These are phyloP conservation scores for Nymphicus hollandicus DNA, from an alignment of 2,113 vertebrate genomes.

Conservation along the genomic window DNA sequence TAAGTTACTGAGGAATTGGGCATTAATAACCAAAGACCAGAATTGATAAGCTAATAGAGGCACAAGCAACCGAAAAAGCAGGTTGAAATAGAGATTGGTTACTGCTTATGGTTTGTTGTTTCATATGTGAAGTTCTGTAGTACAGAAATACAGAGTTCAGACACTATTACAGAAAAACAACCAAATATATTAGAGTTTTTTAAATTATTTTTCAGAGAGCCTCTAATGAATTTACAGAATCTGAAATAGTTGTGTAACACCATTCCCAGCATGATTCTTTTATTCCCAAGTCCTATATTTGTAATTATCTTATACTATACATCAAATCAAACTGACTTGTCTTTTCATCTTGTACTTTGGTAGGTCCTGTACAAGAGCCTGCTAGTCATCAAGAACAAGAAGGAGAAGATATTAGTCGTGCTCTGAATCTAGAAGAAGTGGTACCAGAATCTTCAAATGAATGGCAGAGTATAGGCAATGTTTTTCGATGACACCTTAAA, in stretches of 20 bases:
- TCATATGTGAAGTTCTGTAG: not conserved
- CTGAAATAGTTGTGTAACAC: not conserved
- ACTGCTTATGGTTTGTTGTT: not conserved
- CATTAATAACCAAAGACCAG: not conserved
- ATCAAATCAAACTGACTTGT: not conserved
- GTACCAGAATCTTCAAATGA: constrained; percentile 79
- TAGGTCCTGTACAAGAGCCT: constrained; percentile 72
- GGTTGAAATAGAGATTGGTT: not conserved
- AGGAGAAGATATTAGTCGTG: constrained; percentile 71
- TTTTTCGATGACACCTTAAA: constrained; percentile 72
- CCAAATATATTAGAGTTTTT: accelerated
- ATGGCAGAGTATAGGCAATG: constrained; percentile 83
- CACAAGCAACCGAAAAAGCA: not conserved
- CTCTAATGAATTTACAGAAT: not conserved
- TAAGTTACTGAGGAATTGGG: not conserved
- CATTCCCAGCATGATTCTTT: not conserved
- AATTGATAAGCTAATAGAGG: not conserved
- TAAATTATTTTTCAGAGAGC: not conserved
- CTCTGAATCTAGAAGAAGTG: constrained; percentile 81
- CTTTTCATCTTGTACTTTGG: not conserved
- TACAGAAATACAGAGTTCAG: not conserved
- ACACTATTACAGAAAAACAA: not conserved
- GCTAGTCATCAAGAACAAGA: constrained; percentile 69
- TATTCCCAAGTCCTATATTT: not conserved
- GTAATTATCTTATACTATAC: not conserved